phyloP scores from a whole-genome alignment of 1,140 invertebrate genomes.

The Habropoda laboriosa region DNA sequence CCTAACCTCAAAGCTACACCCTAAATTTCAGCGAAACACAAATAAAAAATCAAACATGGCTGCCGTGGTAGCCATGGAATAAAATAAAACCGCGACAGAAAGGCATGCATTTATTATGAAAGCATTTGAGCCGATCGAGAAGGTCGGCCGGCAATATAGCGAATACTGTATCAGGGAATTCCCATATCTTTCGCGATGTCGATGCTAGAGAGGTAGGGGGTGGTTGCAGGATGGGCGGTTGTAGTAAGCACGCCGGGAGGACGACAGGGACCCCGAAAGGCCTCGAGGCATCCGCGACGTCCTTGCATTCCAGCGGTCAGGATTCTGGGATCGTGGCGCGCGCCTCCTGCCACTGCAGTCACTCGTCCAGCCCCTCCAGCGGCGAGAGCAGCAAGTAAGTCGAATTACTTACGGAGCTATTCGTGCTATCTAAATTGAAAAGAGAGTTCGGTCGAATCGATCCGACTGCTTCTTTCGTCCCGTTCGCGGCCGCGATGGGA shows the following conservation, averaged over 20 bases:
- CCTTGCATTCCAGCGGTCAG: conserved; percentile 89
- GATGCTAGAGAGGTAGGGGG: conserved; percentile 29
- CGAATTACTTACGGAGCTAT: conserved; percentile 37
- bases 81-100: conserved; percentile 31
- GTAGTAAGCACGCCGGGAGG: conserved; percentile 60
- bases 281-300: conserved; percentile 87
- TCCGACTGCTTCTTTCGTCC: background rate
- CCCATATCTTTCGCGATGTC: conserved; percentile 35
- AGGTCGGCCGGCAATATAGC: conserved; percentile 24
- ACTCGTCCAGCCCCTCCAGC: conserved; percentile 85
- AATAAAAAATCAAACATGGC: conserved; percentile 7
- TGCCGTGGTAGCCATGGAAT: conserved; percentile 4
- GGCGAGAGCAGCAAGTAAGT: conserved; percentile 87
- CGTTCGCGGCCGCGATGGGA: background rate
- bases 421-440: conserved; percentile 50
- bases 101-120: conserved; percentile 36
- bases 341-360: conserved; percentile 85
- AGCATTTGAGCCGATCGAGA: background rate
- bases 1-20: too few species aligned
- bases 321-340: conserved; percentile 87
- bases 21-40: background rate
- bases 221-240: conserved; percentile 61
- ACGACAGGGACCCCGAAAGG: conserved; percentile 64
- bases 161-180: conserved; percentile 51
- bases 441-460: conserved; percentile 49